Conservation (phyloP, 2,797 vertebrate species). For the Salmo trutta region DNA sequence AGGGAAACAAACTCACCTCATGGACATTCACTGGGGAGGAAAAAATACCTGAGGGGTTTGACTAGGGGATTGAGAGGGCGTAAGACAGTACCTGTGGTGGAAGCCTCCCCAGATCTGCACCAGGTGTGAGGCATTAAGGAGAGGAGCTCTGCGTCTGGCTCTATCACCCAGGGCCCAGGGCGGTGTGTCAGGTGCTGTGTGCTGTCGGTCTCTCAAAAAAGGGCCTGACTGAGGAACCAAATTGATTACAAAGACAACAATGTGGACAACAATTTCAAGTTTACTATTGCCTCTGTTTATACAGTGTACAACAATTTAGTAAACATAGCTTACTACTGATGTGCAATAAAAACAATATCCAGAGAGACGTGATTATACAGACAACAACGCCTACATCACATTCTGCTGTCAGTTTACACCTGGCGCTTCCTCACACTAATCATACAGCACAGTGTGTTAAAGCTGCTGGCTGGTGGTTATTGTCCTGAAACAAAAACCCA, state of each 20-base stretch:
- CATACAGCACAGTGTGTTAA: not conserved
- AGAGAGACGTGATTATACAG: not conserved
- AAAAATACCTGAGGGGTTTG: slow-evolving; percentile 64
- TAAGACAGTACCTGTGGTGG: slow-evolving; percentile 71
- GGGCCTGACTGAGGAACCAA: slow-evolving; percentile 17
- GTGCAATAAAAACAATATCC: not conserved
- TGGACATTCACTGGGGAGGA: slow-evolving; percentile 38
- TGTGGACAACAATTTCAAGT: not conserved
- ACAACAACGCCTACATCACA: slow-evolving; percentile 42
- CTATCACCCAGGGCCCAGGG: slow-evolving; percentile 67
- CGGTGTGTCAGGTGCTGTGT: slow-evolving; percentile 66
- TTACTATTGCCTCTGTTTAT: not conserved
- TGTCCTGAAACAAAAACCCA: slow-evolving; percentile 51
- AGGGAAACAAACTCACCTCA: slow-evolving; percentile 62
- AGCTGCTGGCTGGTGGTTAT: slow-evolving; percentile 36
- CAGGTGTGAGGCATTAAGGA: slow-evolving; percentile 75
- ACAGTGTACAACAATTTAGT: slow-evolving; percentile 13
- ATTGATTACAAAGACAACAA: not conserved
- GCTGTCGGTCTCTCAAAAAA: slow-evolving; percentile 22
- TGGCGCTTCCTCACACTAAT: slow-evolving; percentile 15
- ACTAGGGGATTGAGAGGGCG: slow-evolving; percentile 41
- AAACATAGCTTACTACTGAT: slow-evolving; percentile 50
- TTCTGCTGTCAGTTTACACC: slow-evolving; percentile 42
- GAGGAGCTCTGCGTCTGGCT: slow-evolving; percentile 68
- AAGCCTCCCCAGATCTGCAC: slow-evolving; percentile 71